Evolutionary conservation across 2,797 vertebrate genomes (phyloP).

Genomic region (Lagodon rhomboides): DNA sequence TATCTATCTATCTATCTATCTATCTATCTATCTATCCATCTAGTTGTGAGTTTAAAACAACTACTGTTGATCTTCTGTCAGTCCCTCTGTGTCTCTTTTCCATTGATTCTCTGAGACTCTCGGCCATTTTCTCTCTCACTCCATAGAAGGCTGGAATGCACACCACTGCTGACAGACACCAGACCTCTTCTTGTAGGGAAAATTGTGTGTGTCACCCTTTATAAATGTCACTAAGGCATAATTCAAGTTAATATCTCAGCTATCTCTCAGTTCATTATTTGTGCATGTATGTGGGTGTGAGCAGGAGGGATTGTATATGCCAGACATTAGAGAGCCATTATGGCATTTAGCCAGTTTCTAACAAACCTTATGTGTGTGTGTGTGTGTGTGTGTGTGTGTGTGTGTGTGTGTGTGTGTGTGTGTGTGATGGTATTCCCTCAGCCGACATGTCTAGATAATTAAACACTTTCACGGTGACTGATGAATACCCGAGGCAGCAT

Average conservation of each 20-base stretch:
- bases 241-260: conserved; percentile 36
- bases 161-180: conserved; percentile 49
- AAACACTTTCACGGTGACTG: conserved; percentile 22
- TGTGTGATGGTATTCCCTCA: conserved; percentile 51
- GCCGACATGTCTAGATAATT: conserved; percentile 49
- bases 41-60: neutral
- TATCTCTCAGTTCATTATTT: neutral
- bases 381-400: neutral
- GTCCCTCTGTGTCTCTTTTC: neutral
- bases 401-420: conserved; percentile 19
- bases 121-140: neutral
- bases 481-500: conserved; percentile 18
- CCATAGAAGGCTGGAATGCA: conserved; percentile 63
- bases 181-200: conserved; percentile 44
- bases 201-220: conserved; percentile 16
- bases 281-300: conserved; percentile 28
- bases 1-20: too few species aligned
- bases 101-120: conserved; percentile 14
- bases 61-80: neutral
- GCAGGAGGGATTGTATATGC: conserved; percentile 28
- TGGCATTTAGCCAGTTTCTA: conserved; percentile 29
- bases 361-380: conserved; percentile 34
- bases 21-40: too few species aligned
- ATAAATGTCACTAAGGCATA: conserved; percentile 51
- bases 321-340: conserved; percentile 33